These are phyloP conservation scores for Scolopax mira DNA, from an alignment of 2,113 vertebrate genomes.

Conservation along the genomic window DNA sequence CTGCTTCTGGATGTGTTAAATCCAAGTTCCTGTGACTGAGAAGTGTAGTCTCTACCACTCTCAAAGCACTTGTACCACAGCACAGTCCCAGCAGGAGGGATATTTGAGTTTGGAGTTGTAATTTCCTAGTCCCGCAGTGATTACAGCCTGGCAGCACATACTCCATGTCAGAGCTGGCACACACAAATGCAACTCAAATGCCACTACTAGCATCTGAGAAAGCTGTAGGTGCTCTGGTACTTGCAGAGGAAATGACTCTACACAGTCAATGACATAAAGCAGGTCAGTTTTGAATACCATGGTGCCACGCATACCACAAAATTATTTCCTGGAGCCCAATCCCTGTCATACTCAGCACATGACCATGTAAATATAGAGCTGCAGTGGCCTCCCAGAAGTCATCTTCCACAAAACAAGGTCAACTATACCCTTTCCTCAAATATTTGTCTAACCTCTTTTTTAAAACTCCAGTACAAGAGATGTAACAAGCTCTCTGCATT, in stretches of 20 bases:
- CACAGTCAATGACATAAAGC: neutral
- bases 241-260: neutral
- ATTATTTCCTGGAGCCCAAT: neutral
- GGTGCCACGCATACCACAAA: accelerated
- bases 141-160: neutral
- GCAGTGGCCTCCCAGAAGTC: neutral
- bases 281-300: neutral
- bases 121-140: neutral
- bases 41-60: neutral
- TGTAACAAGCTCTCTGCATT: neutral
- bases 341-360: neutral
- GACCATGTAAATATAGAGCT: neutral
- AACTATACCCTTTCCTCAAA: neutral
- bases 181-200: neutral
- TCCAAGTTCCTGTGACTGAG: neutral
- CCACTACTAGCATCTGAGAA: neutral
- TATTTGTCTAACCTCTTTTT: neutral
- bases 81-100: neutral
- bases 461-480: neutral
- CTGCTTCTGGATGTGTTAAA: neutral
- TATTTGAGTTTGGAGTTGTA: neutral
- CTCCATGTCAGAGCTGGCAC: neutral
- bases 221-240: neutral
- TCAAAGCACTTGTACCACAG: neutral
- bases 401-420: neutral